phyloP scores from a whole-genome alignment of 2,113 vertebrate species.

The Otus sunia region DNA sequence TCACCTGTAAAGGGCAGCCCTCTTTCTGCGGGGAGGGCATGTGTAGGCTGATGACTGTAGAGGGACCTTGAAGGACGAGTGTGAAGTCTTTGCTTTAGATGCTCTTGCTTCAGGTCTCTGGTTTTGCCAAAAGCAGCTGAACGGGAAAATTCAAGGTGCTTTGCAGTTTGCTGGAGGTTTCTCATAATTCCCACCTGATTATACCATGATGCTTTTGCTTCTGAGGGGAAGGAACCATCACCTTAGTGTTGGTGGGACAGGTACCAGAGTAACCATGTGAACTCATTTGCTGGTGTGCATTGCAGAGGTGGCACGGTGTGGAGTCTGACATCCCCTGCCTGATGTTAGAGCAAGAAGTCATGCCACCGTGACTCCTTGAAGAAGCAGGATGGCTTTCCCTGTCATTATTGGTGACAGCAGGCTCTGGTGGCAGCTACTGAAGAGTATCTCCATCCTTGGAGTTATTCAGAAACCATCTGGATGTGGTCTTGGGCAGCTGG shows the following conservation, averaged over 20 bases:
- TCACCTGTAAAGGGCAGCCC: not conserved
- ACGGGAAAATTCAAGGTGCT: not conserved
- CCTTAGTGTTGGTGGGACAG: not conserved
- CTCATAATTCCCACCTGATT: not conserved
- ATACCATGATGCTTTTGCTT: not conserved
- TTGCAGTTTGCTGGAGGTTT: not conserved
- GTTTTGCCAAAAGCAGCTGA: not conserved
- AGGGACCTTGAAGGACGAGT: fast-evolving
- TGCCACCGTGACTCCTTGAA: not conserved
- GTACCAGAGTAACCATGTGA: not conserved
- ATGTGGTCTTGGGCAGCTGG: not conserved
- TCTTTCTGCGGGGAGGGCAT: not conserved
- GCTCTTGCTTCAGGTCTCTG: fast-evolving
- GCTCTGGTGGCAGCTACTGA: not conserved
- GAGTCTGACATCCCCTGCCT: fast-evolving
- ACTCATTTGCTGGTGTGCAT: not conserved
- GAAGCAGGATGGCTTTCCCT: not conserved
- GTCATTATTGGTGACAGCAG: not conserved
- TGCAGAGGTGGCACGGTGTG: fast-evolving
- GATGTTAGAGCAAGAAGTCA: not conserved
- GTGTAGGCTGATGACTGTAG: not conserved
- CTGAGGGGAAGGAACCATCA: not conserved
- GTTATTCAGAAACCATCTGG: not conserved
- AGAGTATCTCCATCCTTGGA: not conserved
- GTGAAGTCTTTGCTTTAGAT: not conserved